phyloP scores from a whole-genome alignment of 1,140 invertebrate species.

The Camponotus vicinus region DNA sequence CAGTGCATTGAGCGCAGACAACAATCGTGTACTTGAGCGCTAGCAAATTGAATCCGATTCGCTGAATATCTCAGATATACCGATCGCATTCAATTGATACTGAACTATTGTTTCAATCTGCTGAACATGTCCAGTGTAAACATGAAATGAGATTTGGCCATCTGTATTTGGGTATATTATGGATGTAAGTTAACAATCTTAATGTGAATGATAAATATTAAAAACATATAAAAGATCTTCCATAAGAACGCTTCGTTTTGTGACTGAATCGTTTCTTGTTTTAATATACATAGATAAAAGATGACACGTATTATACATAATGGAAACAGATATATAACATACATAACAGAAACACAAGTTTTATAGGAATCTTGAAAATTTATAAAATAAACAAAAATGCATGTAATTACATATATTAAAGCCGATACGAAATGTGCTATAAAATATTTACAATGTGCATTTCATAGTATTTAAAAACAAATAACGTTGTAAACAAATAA shows the following conservation, averaged over 20 bases:
- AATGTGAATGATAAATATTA: not conserved
- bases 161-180: not conserved
- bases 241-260: not conserved
- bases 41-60: constrained; percentile 35
- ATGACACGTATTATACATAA: not conserved
- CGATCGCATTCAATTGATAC: constrained; percentile 52
- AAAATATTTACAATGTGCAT: too few species aligned
- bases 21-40: constrained; percentile 54
- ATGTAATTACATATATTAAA: too few species aligned
- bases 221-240: not conserved
- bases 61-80: constrained; percentile 57
- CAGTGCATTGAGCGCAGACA: constrained; percentile 50
- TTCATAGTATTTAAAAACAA: too few species aligned
- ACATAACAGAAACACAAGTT: not conserved
- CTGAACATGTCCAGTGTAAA: constrained; percentile 45
- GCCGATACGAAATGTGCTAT: too few species aligned
- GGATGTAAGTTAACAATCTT: constrained; percentile 2
- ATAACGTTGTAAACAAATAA: too few species aligned
- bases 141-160: constrained; percentile 44
- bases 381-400: too few species aligned
- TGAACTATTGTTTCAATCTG: constrained; percentile 45
- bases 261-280: not conserved
- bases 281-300: not conserved
- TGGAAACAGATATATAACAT: not conserved
- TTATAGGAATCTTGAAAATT: constrained; percentile 37